Percentiles rank a stretch among this genome's conserved stretches.
phyloP scores from a whole-genome alignment of 92 coral and sea anemone species.

The Phenganax subtilis region DNA sequence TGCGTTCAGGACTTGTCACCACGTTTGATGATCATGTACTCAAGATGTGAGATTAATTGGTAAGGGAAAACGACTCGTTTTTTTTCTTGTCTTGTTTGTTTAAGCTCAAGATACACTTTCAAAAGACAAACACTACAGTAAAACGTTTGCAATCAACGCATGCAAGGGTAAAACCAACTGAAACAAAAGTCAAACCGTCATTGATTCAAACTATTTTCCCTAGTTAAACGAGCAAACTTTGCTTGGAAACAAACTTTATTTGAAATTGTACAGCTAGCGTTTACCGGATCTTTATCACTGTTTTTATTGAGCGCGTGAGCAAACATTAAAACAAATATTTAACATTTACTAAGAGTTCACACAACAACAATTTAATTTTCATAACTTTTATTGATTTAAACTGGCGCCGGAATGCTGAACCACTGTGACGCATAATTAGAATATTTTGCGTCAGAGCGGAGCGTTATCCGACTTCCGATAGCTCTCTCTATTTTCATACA shows the following conservation, averaged over 20 bases:
- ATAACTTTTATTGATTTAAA: constrained; percentile 31
- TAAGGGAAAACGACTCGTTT: neutral
- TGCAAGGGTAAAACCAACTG: neutral
- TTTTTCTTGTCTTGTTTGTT: constrained; percentile 19
- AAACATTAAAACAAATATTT: constrained; percentile 28
- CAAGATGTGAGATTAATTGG: constrained; percentile 14
- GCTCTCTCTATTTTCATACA: neutral
- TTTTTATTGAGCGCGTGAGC: constrained; percentile 12
- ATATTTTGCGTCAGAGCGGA: constrained; percentile 20
- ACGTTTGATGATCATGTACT: neutral
- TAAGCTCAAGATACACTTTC: neutral
- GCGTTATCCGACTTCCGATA: constrained; percentile 5
- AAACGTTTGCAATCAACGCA: neutral
- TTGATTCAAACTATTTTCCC: neutral
- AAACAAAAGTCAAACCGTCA: neutral
- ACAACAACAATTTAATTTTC: constrained; percentile 6
- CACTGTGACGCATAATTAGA: neutral
- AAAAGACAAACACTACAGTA: neutral
- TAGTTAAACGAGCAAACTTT: neutral
- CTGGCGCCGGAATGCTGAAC: constrained; percentile 13
- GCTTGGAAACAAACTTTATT: too few species aligned
- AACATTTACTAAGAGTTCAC: neutral
- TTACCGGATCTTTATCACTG: constrained; percentile 12
- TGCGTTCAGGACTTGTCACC: constrained; percentile 9
- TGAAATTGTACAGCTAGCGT: neutral